phyloP scores from a whole-genome alignment of 2,113 vertebrate genomes.

The Neofelis nebulosa region DNA sequence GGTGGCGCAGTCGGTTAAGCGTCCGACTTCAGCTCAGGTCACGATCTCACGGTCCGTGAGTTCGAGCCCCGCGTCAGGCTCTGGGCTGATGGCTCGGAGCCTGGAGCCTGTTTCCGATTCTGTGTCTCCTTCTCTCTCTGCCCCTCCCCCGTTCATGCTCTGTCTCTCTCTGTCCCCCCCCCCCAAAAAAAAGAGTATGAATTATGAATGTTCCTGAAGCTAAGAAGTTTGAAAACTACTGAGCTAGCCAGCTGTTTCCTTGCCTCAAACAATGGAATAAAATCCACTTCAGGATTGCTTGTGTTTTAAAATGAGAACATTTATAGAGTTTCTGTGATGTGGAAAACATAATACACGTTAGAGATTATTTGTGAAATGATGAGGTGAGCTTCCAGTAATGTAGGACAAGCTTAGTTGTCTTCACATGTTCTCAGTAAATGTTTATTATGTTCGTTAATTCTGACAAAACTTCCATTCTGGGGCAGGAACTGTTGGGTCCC shows the following conservation, averaged over 20 bases:
- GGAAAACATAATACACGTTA: not conserved
- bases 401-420: not conserved
- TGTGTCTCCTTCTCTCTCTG: too few relatives aligned
- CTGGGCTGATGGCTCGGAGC: too few relatives aligned
- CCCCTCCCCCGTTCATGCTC: too few relatives aligned
- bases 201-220: not conserved
- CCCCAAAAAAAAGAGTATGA: not conserved
- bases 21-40: too few relatives aligned
- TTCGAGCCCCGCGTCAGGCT: too few relatives aligned
- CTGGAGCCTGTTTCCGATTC: too few relatives aligned
- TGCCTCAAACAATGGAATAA: not conserved
- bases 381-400: not conserved
- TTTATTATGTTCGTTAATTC: constrained; percentile 1
- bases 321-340: not conserved
- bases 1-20: too few relatives aligned
- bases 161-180: too few relatives aligned
- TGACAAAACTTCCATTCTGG: not conserved
- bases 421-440: not conserved
- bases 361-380: constrained; percentile 36
- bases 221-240: not conserved
- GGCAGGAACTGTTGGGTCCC: not conserved
- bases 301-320: constrained; percentile 12
- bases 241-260: not conserved
- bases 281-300: not conserved
- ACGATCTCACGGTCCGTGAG: too few relatives aligned